Percentiles rank a stretch among this genome's conserved stretches.
Conservation (phyloP, 1,140 invertebrate species). For the Bombus consobrinus region DNA sequence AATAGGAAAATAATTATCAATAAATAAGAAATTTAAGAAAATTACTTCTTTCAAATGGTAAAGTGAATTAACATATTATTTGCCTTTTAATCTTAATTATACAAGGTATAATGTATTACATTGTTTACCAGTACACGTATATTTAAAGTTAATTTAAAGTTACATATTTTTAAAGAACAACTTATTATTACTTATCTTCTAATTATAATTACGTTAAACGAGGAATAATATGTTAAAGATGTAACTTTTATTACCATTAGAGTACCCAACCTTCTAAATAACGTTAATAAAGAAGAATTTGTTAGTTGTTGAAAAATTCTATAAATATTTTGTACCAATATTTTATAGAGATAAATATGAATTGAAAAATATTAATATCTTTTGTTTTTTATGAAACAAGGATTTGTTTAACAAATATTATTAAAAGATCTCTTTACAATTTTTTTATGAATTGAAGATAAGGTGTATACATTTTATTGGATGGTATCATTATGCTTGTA, state of each 20-base stretch:
- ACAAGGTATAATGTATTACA: neutral
- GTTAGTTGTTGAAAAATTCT: too few relatives aligned
- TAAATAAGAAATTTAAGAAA: neutral
- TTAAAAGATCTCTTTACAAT: neutral
- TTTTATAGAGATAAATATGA: too few relatives aligned
- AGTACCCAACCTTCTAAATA: too few relatives aligned
- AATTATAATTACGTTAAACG: neutral
- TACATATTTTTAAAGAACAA: too few relatives aligned
- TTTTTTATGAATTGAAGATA: neutral
- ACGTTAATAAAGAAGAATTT: neutral
- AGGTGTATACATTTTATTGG: neutral
- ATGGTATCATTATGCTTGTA: neutral
- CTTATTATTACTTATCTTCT: neutral
- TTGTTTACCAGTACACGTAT: too few relatives aligned
- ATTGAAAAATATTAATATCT: neutral
- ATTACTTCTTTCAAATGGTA: neutral
- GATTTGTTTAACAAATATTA: neutral
- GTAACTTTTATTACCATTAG: too few relatives aligned
- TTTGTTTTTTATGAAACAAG: neutral
- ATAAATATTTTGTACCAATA: too few relatives aligned
- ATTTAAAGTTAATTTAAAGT: too few relatives aligned
- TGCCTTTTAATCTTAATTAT: neutral
- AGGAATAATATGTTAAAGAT: neutral
- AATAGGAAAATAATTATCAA: neutral
- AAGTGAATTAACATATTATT: neutral